A percentile compares a stretch with the other conserved stretches of the same genome.
Evolutionary conservation across 2,888 invertebrate species (phyloP).

Genomic region (Lapara coniferarum): DNA sequence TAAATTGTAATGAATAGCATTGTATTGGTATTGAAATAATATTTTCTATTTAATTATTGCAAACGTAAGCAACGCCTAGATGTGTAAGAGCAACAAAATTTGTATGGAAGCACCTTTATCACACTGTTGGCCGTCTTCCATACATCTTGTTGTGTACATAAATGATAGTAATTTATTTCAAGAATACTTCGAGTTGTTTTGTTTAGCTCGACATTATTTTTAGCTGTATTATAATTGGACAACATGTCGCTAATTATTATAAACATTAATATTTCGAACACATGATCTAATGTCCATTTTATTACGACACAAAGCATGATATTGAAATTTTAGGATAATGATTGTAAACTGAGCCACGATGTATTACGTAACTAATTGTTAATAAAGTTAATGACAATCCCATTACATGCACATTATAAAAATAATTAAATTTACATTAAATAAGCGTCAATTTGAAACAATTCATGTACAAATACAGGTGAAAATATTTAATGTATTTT

Average conservation of each 20-base stretch:
- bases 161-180: slow-evolving; percentile 18
- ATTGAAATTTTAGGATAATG: not conserved
- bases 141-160: not conserved
- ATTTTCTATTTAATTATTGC: not conserved
- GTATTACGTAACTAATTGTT: slow-evolving; percentile 6
- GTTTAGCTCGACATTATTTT: slow-evolving; percentile 19
- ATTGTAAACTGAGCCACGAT: slow-evolving; percentile 5
- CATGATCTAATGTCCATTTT: slow-evolving; percentile 2
- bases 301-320: slow-evolving; percentile 13
- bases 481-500: not conserved
- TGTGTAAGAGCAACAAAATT: not conserved
- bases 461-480: slow-evolving; percentile 8
- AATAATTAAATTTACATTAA: slow-evolving; percentile 4
- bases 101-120: slow-evolving; percentile 13
- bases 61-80: not conserved
- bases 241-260: slow-evolving; percentile 9
- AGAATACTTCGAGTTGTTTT: slow-evolving; percentile 21
- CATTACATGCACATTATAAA: slow-evolving; percentile 19
- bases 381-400: slow-evolving; percentile 20
- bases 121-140: slow-evolving; percentile 14
- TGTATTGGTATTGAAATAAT: too few species aligned
- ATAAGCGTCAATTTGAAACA: slow-evolving; percentile 9
- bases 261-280: not conserved
- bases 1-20: too few species aligned
- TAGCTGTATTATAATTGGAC: slow-evolving; percentile 6